These are phyloP conservation scores for Drosophila oshimai DNA, from an alignment of 1,140 invertebrate species.

Conservation along the genomic window DNA sequence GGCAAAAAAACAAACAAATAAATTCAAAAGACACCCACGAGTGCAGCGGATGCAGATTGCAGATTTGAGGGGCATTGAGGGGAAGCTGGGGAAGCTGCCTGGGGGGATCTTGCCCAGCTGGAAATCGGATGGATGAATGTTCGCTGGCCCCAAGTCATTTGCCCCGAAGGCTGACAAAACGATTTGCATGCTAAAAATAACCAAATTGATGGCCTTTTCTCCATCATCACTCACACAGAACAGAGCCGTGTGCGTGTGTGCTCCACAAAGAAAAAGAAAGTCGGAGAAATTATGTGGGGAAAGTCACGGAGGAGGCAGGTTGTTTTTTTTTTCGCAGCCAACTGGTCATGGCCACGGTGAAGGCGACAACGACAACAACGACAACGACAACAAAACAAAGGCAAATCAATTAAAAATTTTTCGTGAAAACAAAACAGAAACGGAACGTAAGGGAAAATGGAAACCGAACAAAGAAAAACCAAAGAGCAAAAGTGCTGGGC, in stretches of 20 bases:
- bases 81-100: constrained; percentile 3
- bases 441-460: neutral
- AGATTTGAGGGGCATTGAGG: too few species aligned
- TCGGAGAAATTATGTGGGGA: neutral
- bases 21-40: constrained; percentile 12
- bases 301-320: neutral
- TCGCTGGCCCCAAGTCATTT: constrained; percentile 2
- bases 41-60: constrained; percentile 18
- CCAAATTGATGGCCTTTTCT: constrained; percentile 68
- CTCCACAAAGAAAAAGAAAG: constrained; percentile 24
- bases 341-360: constrained; percentile 79
- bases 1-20: constrained; percentile 61
- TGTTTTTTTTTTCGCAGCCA: constrained; percentile 25
- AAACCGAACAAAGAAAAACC: constrained; percentile 13
- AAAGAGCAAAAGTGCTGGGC: constrained; percentile 40
- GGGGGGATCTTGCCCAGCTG: constrained; percentile 18
- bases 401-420: constrained; percentile 77
- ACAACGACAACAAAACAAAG: constrained; percentile 16
- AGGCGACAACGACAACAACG: constrained; percentile 38
- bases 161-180: constrained; percentile 62
- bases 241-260: constrained; percentile 39
- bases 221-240: neutral
- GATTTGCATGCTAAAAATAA: constrained; percentile 79
- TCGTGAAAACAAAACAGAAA: constrained; percentile 23
- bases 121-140: constrained; percentile 6